Evolutionary conservation across 1,140 invertebrate genomes (phyloP).

Genomic region (Drosophila funebris): DNA sequence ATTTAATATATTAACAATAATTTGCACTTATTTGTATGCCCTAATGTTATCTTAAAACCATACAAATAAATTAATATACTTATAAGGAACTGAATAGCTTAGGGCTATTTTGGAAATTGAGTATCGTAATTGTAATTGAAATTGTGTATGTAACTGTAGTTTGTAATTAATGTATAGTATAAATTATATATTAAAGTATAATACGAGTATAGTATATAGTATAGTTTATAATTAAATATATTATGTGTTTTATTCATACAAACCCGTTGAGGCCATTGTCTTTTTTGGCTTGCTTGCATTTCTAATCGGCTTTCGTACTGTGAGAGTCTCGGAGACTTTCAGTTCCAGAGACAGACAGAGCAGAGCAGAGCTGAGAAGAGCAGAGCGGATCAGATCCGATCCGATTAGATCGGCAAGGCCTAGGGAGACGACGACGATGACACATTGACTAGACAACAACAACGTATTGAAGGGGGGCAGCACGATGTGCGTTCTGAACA

Average conservation of each 20-base stretch:
- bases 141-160: constrained; percentile 30
- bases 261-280: constrained; percentile 69
- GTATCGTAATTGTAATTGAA: constrained; percentile 19
- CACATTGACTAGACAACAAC: constrained; percentile 54
- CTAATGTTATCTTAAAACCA: constrained; percentile 38
- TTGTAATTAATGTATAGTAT: constrained; percentile 8
- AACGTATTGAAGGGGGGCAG: constrained; percentile 41
- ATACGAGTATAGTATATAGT: constrained; percentile 21
- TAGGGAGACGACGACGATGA: constrained; percentile 61
- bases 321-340: constrained; percentile 67
- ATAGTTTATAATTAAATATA: constrained; percentile 32
- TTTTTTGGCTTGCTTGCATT: constrained; percentile 68
- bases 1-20: constrained; percentile 10
- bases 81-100: constrained; percentile 45
- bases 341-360: constrained; percentile 72
- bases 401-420: constrained; percentile 43
- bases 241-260: constrained; percentile 76
- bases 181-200: constrained; percentile 18
- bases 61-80: constrained; percentile 11
- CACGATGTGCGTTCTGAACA: constrained; percentile 76
- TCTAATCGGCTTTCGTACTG: constrained; percentile 70
- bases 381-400: constrained; percentile 30
- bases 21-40: neutral
- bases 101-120: constrained; percentile 28
- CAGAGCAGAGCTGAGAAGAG: constrained; percentile 56